These are phyloP conservation scores for Muntiacus muntjak DNA, from an alignment of 2,113 vertebrate species.

Conservation along the genomic window DNA sequence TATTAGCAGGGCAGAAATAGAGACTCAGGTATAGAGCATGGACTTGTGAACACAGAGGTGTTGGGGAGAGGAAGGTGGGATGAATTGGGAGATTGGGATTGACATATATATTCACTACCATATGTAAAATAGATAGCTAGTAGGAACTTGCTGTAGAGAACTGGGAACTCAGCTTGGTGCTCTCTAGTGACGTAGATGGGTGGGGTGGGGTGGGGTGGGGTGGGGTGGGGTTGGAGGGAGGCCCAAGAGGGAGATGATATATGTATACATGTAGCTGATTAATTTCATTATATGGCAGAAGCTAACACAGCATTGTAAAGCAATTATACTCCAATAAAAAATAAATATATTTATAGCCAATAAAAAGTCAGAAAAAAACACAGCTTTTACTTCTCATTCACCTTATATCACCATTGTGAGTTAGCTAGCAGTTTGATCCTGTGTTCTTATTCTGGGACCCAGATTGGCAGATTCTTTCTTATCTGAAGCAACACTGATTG, in stretches of 20 bases:
- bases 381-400: neutral
- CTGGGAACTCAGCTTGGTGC: neutral
- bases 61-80: neutral
- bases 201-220: too few relatives aligned
- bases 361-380: neutral
- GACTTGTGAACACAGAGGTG: neutral
- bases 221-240: neutral
- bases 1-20: neutral
- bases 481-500: neutral
- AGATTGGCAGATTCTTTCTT: neutral
- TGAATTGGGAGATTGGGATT: neutral
- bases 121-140: neutral
- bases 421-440: neutral
- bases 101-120: neutral
- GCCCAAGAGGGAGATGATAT: neutral
- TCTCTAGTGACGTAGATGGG: neutral
- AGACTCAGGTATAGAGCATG: neutral
- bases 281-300: neutral
- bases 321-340: neutral
- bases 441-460: neutral
- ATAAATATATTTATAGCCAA: neutral
- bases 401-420: neutral
- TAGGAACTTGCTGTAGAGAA: neutral
- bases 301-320: neutral
- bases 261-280: neutral